A percentile compares a stretch with the other conserved stretches of the same genome.
Conservation (phyloP, 2,888 invertebrate genomes). For the Hyalella azteca region DNA sequence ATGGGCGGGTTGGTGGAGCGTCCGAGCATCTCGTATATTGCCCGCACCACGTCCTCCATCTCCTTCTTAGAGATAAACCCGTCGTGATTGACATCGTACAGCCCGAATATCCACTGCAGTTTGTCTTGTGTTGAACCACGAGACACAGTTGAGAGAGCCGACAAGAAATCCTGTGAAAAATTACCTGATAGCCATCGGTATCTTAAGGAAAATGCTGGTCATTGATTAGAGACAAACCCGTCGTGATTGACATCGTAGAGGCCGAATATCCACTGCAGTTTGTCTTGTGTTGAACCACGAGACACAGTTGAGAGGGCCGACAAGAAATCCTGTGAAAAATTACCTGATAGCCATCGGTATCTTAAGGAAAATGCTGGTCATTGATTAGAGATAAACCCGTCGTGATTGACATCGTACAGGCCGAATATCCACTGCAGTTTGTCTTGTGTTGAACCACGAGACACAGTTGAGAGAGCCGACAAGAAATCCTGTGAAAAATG, state of each 20-base stretch:
- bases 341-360: conserved; percentile 3
- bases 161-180: conserved; percentile 76
- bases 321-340: conserved; percentile 75
- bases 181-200: neutral
- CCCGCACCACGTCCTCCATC: conserved; percentile 81
- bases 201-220: neutral
- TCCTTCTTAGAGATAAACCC: conserved; percentile 81
- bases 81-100: conserved; percentile 87
- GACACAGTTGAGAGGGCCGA: conserved; percentile 83
- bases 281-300: conserved; percentile 81
- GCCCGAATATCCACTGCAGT: conserved; percentile 84
- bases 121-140: conserved; percentile 84
- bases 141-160: conserved; percentile 81
- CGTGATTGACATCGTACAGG: conserved; percentile 84
- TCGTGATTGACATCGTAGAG: conserved; percentile 87
- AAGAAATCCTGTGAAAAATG: conserved; percentile 75
- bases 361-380: neutral
- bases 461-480: conserved; percentile 80
- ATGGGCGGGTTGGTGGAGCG: conserved; percentile 77
- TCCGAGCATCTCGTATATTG: conserved; percentile 87
- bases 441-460: conserved; percentile 81
- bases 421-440: conserved; percentile 88
- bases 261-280: conserved; percentile 86
- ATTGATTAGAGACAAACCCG: conserved; percentile 75
- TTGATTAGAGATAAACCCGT: conserved; percentile 81